phyloP scores from a whole-genome alignment of 2,888 invertebrate genomes.

The Prosopocoilus inquinatus region DNA sequence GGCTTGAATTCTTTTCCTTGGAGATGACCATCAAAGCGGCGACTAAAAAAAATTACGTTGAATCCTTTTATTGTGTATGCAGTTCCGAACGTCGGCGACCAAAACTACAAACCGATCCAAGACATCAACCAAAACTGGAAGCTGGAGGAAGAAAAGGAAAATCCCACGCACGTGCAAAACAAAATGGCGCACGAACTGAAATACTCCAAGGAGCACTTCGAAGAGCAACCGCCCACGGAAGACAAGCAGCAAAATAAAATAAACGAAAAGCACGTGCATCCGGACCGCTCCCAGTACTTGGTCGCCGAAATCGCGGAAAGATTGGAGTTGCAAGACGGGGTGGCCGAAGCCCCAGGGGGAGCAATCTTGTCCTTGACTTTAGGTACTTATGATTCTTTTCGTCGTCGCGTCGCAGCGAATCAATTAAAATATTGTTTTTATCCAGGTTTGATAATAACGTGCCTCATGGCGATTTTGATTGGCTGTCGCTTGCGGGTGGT shows the following conservation, averaged over 20 bases:
- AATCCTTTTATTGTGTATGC: neutral
- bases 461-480: constrained; percentile 75
- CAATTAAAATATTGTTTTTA: neutral
- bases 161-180: constrained; percentile 42
- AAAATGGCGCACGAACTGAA: constrained; percentile 48
- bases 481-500: constrained; percentile 82
- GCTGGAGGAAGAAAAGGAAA: constrained; percentile 15
- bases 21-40: no score
- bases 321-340: constrained; percentile 56
- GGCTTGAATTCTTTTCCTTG: no score
- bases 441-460: constrained; percentile 75
- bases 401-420: neutral
- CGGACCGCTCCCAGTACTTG: constrained; percentile 20
- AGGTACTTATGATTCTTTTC: constrained; percentile 50
- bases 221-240: constrained; percentile 4
- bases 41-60: no score
- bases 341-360: constrained; percentile 71
- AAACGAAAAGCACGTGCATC: constrained; percentile 27
- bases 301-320: constrained; percentile 26
- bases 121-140: constrained; percentile 12
- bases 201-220: constrained; percentile 37
- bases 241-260: constrained; percentile 14
- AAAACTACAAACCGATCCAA: constrained; percentile 3
- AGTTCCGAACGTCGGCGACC: neutral
- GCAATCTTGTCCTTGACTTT: constrained; percentile 77